phyloP scores from a whole-genome alignment of 2,113 vertebrate species.

The Chaenocephalus aceratus region DNA sequence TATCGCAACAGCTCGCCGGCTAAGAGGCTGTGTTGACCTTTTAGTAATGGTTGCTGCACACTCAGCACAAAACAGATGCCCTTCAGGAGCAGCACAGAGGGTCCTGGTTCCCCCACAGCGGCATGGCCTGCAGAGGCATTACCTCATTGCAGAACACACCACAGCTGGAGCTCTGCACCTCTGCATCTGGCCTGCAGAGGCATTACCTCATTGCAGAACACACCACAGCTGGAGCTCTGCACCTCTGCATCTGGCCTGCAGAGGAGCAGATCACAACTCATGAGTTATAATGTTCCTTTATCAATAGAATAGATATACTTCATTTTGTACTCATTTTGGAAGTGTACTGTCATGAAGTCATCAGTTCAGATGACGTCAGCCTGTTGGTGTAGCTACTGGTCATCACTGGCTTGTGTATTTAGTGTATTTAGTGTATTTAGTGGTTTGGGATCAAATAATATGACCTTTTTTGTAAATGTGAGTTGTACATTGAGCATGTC shows the following conservation, averaged over 20 bases:
- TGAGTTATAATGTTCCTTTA: background rate
- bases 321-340: background rate
- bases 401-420: background rate
- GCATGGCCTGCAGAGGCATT: slow-evolving; percentile 4
- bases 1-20: slow-evolving; percentile 27
- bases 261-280: background rate
- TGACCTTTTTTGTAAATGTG: background rate
- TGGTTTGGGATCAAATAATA: background rate
- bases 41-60: slow-evolving; percentile 44
- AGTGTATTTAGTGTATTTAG: background rate
- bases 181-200: background rate
- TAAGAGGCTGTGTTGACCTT: slow-evolving; percentile 52
- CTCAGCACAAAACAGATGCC: slow-evolving; percentile 66
- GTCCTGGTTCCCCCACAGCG: slow-evolving; percentile 27
- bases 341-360: background rate
- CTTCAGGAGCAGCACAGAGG: slow-evolving; percentile 38
- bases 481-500: background rate
- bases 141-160: slow-evolving; percentile 16
- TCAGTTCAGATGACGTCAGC: background rate
- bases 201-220: slow-evolving; percentile 10
- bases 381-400: background rate
- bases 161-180: slow-evolving; percentile 1
- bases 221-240: slow-evolving; percentile 9
- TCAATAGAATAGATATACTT: background rate
- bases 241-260: background rate